phyloP scores from a whole-genome alignment of 2,888 invertebrate genomes.

The Tenthredo notha region DNA sequence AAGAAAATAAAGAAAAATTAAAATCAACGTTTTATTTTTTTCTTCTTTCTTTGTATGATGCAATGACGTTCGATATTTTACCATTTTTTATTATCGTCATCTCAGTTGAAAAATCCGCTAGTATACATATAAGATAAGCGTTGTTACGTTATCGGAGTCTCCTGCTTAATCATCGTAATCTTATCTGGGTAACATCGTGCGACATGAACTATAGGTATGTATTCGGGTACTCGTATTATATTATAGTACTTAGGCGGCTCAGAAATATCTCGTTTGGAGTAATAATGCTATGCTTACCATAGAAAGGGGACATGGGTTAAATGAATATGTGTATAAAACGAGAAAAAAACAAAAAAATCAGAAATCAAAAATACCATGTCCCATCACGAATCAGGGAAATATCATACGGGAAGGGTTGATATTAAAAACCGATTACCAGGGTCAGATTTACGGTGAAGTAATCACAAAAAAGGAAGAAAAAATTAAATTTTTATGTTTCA shows the following conservation, averaged over 20 bases:
- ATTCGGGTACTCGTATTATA: not conserved
- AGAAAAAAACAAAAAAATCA: not conserved
- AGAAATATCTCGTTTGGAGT: not conserved
- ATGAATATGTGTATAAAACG: no score
- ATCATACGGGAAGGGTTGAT: not conserved
- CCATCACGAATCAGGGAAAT: not conserved
- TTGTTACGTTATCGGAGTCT: conserved; percentile 61
- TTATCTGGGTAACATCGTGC: conserved; percentile 56
- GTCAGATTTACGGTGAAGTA: not conserved
- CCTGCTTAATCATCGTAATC: conserved; percentile 67
- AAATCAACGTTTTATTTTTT: no score
- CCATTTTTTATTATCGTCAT: not conserved
- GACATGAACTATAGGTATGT: conserved; percentile 17
- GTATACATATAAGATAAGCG: conserved; percentile 58
- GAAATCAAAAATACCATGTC: not conserved
- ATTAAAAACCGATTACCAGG: not conserved
- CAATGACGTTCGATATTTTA: not conserved
- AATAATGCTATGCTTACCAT: not conserved
- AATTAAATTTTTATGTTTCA: not conserved
- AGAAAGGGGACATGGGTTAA: no score
- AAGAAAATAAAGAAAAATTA: no score
- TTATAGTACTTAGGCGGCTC: not conserved
- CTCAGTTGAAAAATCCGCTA: not conserved
- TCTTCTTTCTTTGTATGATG: no score
- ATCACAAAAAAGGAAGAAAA: not conserved